These are phyloP conservation scores for Cephus spinipes DNA, from an alignment of 2,888 invertebrate species.

Conservation along the genomic window DNA sequence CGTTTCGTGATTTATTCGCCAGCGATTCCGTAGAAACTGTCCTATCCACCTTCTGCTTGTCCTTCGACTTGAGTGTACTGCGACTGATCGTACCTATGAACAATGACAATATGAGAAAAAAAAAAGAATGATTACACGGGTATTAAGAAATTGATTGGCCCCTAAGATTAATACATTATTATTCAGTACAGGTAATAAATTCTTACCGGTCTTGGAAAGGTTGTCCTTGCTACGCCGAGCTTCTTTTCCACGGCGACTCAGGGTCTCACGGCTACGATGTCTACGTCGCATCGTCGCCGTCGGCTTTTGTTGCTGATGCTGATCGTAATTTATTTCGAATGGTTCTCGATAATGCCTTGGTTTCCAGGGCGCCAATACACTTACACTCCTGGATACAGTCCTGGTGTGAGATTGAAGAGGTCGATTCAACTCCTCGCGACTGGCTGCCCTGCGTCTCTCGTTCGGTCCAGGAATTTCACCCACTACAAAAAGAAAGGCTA, in stretches of 20 bases:
- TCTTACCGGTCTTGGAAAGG: constrained; percentile 58
- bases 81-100: constrained; percentile 61
- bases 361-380: constrained; percentile 87
- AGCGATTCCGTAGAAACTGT: constrained; percentile 74
- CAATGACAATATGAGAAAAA: background rate
- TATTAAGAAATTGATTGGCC: background rate
- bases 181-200: background rate
- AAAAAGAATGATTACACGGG: background rate
- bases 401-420: constrained; percentile 74
- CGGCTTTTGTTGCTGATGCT: constrained; percentile 63
- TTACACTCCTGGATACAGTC: constrained; percentile 82
- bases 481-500: constrained; percentile 67
- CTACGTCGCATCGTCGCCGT: constrained; percentile 63
- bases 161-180: background rate
- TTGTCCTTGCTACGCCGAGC: constrained; percentile 59
- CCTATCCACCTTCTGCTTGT: constrained; percentile 62
- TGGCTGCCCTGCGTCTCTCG: constrained; percentile 73
- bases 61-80: constrained; percentile 62
- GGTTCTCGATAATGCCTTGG: constrained; percentile 80
- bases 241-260: constrained; percentile 59
- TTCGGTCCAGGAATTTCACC: constrained; percentile 86
- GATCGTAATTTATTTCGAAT: constrained; percentile 84
- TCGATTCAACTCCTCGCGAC: constrained; percentile 81
- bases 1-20: constrained; percentile 66
- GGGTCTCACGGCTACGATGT: constrained; percentile 60